Evolutionary conservation across 2,888 invertebrate genomes (phyloP).

Genomic region (Caenorhabditis angaria): DNA sequence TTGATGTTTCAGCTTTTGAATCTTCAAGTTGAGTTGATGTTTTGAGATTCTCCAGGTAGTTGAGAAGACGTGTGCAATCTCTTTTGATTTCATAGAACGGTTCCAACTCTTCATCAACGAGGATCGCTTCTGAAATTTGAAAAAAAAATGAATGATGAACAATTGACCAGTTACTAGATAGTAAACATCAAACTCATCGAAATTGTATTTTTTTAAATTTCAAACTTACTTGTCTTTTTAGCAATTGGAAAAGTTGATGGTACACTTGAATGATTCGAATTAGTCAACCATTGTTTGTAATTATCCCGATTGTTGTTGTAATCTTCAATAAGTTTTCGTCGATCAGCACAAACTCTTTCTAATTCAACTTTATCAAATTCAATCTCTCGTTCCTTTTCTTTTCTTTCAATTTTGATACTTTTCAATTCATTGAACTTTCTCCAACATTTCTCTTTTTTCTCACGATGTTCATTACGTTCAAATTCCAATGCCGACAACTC

Average conservation of each 20-base stretch:
- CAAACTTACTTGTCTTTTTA: slow-evolving; percentile 25
- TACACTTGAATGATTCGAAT: slow-evolving; percentile 22
- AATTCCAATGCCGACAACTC: background rate
- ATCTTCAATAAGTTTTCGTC: slow-evolving; percentile 35
- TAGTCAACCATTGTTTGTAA: slow-evolving; percentile 50
- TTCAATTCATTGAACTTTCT: slow-evolving; percentile 5
- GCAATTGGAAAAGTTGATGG: slow-evolving; percentile 36
- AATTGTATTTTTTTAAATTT: too few relatives aligned
- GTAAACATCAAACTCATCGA: too few relatives aligned
- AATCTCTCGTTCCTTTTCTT: slow-evolving; percentile 34
- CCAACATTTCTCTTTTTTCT: slow-evolving; percentile 21
- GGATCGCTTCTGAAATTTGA: slow-evolving; percentile 27
- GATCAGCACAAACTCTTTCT: slow-evolving; percentile 21
- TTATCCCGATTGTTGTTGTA: slow-evolving; percentile 46
- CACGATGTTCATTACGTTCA: slow-evolving; percentile 10
- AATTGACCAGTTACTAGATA: too few relatives aligned
- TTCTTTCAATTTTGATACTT: slow-evolving; percentile 11
- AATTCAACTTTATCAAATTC: slow-evolving; percentile 19
- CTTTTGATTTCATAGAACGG: slow-evolving; percentile 64
- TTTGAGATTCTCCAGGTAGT: slow-evolving; percentile 51
- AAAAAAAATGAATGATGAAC: too few relatives aligned
- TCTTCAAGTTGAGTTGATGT: slow-evolving; percentile 19
- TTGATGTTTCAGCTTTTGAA: background rate
- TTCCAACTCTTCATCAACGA: slow-evolving; percentile 59
- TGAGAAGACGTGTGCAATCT: slow-evolving; percentile 56